These are phyloP conservation scores for Ecdyonurus torrentis DNA, from an alignment of 2,888 invertebrate species.

Conservation along the genomic window DNA sequence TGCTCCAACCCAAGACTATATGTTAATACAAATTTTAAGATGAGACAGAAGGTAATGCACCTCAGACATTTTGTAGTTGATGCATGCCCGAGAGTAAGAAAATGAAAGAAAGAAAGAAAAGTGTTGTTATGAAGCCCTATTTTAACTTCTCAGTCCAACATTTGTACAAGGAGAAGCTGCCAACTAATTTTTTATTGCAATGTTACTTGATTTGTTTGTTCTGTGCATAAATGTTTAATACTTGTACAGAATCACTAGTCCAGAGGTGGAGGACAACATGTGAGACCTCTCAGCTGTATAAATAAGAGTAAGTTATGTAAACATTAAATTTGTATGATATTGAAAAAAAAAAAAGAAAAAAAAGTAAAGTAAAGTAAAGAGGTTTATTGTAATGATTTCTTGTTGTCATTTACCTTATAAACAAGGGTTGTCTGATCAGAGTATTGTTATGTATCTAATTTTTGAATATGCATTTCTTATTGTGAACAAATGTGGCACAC, in stretches of 20 bases:
- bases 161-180: background rate
- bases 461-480: background rate
- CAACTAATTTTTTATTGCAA: background rate
- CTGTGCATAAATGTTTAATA: slow-evolving; percentile 1
- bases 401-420: background rate
- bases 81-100: background rate
- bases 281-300: background rate
- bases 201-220: background rate
- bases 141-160: background rate
- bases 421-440: background rate
- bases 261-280: background rate
- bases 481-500: background rate
- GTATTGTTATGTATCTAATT: background rate
- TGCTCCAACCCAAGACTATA: background rate
- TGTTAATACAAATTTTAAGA: background rate
- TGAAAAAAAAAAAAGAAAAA: background rate
- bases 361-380: background rate
- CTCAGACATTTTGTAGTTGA: background rate
- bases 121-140: background rate
- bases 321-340: background rate
- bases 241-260: slow-evolving; percentile 3
- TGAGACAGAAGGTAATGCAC: background rate
- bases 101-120: too few species aligned
- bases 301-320: background rate
- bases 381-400: background rate